A percentile compares a stretch with the other conserved stretches of the same genome.
These are phyloP conservation scores for Artemia sp. DNA, from an alignment of 2,888 invertebrate species.

Conservation along the genomic window DNA sequence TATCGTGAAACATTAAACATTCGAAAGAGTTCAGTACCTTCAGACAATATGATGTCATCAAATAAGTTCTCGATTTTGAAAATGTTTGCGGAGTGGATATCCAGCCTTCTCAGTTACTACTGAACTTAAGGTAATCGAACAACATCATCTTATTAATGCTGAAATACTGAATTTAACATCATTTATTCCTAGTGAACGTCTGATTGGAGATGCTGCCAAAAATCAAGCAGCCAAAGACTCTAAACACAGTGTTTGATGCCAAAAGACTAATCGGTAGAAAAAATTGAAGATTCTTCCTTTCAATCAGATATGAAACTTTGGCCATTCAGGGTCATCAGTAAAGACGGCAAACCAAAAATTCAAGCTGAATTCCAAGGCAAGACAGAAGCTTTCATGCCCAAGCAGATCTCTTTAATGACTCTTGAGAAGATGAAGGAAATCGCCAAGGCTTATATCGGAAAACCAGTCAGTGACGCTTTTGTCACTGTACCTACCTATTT, in stretches of 20 bases:
- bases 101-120: too few species aligned
- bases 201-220: constrained; percentile 72
- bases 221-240: constrained; percentile 48
- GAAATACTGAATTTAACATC: too few species aligned
- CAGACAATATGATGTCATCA: too few species aligned
- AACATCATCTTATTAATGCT: constrained; percentile 62
- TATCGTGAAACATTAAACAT: too few species aligned
- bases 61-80: too few species aligned
- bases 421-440: constrained; percentile 33
- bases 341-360: constrained; percentile 42
- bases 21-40: too few species aligned
- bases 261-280: constrained; percentile 82
- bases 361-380: constrained; percentile 74
- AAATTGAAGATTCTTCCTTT: constrained; percentile 66
- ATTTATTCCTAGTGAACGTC: constrained; percentile 62
- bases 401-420: constrained; percentile 83
- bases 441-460: constrained; percentile 21
- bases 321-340: constrained; percentile 72
- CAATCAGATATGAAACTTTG: constrained; percentile 86
- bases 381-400: constrained; percentile 68
- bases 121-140: constrained; percentile 62
- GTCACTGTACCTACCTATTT: constrained; percentile 66
- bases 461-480: constrained; percentile 49
- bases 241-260: constrained; percentile 52
- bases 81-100: too few species aligned